Conservation (phyloP, 2,113 vertebrate species). For the Hydrochoerus hydrochaeris region DNA sequence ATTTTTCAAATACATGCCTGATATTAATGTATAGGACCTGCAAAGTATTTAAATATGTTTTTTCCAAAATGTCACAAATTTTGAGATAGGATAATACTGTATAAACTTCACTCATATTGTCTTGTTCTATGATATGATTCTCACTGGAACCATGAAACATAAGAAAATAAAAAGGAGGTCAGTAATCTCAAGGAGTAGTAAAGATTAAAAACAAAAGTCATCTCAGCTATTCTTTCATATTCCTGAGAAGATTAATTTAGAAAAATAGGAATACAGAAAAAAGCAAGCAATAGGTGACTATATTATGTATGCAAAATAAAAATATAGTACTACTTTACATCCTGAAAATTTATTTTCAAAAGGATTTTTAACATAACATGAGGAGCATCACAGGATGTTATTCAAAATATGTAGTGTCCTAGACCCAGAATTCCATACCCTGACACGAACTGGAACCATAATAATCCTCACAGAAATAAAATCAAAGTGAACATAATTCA, state of each 20-base stretch:
- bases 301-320: not conserved
- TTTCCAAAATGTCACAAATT: not conserved
- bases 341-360: constrained; percentile 29
- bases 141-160: not conserved
- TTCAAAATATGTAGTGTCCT: not conserved
- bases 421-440: not conserved
- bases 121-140: not conserved
- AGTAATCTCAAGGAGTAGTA: not conserved
- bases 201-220: not conserved
- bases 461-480: not conserved
- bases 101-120: not conserved
- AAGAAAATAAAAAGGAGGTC: not conserved
- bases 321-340: not conserved
- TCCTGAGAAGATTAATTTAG: not conserved
- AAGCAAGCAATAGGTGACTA: not conserved
- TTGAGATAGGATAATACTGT: constrained; percentile 1
- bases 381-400: not conserved
- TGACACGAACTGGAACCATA: not conserved
- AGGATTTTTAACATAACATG: not conserved
- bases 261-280: not conserved
- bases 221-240: not conserved
- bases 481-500: not conserved
- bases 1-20: not conserved
- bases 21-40: not conserved
- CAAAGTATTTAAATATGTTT: not conserved